These are phyloP conservation scores for Hipparchia semele DNA, from an alignment of 2,888 invertebrate genomes.

Conservation along the genomic window DNA sequence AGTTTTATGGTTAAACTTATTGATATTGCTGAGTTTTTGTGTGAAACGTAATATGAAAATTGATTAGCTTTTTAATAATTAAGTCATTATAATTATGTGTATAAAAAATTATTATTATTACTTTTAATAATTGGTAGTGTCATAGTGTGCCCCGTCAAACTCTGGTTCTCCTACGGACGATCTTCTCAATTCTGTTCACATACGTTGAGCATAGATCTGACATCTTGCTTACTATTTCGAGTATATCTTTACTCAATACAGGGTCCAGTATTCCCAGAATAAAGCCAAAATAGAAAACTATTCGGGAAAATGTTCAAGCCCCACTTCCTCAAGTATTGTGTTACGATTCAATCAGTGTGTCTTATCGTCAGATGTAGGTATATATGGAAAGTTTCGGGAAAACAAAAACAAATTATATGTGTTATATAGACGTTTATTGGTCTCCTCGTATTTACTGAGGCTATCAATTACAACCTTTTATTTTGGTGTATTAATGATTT, in stretches of 20 bases:
- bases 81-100: not conserved
- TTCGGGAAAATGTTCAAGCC: slow-evolving; percentile 48
- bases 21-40: slow-evolving; percentile 15
- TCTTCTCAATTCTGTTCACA: too few species aligned
- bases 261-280: slow-evolving; percentile 28
- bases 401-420: slow-evolving; percentile 30
- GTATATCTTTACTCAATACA: not conserved
- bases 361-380: slow-evolving; percentile 29
- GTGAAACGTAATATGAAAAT: not conserved
- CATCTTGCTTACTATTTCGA: not conserved
- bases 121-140: too few species aligned
- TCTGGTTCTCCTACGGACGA: too few species aligned
- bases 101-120: too few species aligned
- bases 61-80: slow-evolving; percentile 17
- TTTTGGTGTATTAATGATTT: slow-evolving; percentile 8
- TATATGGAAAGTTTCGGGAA: slow-evolving; percentile 19
- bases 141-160: too few species aligned
- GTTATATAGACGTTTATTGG: slow-evolving; percentile 16
- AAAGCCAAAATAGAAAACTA: slow-evolving; percentile 40
- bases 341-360: slow-evolving; percentile 69
- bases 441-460: slow-evolving; percentile 16
- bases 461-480: slow-evolving; percentile 18
- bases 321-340: slow-evolving; percentile 58
- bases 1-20: slow-evolving; percentile 41
- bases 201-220: too few species aligned